Percentiles rank a stretch among this genome's conserved stretches.
These are phyloP conservation scores for Vipera latastei DNA, from an alignment of 2,797 vertebrate species.

Conservation along the genomic window DNA sequence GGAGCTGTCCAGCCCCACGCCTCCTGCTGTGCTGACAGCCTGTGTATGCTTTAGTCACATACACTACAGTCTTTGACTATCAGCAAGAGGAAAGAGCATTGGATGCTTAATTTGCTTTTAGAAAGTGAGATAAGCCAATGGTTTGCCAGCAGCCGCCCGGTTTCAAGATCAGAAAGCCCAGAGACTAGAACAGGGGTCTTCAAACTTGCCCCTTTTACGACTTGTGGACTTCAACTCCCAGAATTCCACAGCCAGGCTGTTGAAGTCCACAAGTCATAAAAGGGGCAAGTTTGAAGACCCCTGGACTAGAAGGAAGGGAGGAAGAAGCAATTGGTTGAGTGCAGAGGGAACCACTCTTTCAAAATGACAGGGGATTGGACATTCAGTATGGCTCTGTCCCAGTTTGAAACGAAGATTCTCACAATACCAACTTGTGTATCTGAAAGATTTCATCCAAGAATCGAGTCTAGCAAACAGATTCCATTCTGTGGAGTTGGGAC, in stretches of 20 bases:
- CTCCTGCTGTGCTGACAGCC: too few relatives aligned
- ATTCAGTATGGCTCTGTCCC: background rate
- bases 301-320: background rate
- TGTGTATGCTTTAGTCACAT: too few relatives aligned
- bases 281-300: too few relatives aligned
- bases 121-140: background rate
- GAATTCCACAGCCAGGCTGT: too few relatives aligned
- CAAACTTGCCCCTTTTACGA: too few relatives aligned
- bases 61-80: background rate
- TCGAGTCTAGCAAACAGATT: background rate
- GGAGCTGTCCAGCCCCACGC: too few relatives aligned
- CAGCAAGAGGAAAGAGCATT: background rate
- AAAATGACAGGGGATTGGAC: background rate
- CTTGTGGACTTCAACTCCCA: too few relatives aligned
- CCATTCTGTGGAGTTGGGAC: background rate
- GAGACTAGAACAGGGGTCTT: background rate
- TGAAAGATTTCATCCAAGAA: background rate
- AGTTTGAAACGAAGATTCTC: background rate
- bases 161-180: background rate
- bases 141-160: background rate
- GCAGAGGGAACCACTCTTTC: background rate
- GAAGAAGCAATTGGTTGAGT: background rate
- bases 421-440: background rate
- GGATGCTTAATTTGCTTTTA: background rate
- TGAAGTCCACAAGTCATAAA: too few relatives aligned